Base-by-base conservation (phyloP, 2,888 invertebrate genomes). In the Drosophila austrosaltans region DNA sequence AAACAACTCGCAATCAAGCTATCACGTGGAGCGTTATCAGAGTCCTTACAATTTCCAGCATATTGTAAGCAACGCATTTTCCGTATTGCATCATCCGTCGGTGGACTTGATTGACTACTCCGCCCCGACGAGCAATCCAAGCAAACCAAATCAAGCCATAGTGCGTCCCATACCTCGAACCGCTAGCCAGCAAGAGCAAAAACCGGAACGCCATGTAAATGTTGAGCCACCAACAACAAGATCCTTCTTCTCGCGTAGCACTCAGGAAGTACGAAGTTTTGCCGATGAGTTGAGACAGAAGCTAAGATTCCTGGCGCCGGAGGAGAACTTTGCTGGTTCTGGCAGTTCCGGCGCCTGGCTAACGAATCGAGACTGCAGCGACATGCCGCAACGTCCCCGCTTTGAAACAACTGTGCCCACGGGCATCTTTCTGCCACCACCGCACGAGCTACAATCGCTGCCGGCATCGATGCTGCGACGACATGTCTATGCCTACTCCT, bases 361-460 rank as follows among this genome's bases (percentile, higher is more conserved):
- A n/a, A 65, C 72, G 25, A 5, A 92, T 7, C 90, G 64, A 1
- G 69, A 67, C 53, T 76, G 57, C 12, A 48, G 62, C 30, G 69
- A 64, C 6, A 63, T 70, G 75, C 25, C 83, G 53, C 93, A 92
- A 58, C 92, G 93, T 70, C 95, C 94, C 69, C 94, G 96, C 8
- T 97, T 97, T 89, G 95, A 97, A 76, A 96, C 96, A 8, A 96
- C 96, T 0, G 97, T 97, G 53, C 96, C 95, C 81, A 94, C 94
- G 62, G 97, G 97, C 2, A 94, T 95, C 83, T 97, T 97, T 90
- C 92, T 97, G 76, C 95, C 96, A 87, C 97, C 97, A 4, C 96
- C 96, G 53, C 95, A 96, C 6, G 92, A 92, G 59, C 78, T 91
- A 68, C 87, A 85, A 25, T 90, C 91, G 76, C 75, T 91, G 64